A percentile compares a stretch with the other conserved stretches of the same genome.
phyloP scores from a whole-genome alignment of 2,797 vertebrate genomes.

The Rhodeus uyekii region DNA sequence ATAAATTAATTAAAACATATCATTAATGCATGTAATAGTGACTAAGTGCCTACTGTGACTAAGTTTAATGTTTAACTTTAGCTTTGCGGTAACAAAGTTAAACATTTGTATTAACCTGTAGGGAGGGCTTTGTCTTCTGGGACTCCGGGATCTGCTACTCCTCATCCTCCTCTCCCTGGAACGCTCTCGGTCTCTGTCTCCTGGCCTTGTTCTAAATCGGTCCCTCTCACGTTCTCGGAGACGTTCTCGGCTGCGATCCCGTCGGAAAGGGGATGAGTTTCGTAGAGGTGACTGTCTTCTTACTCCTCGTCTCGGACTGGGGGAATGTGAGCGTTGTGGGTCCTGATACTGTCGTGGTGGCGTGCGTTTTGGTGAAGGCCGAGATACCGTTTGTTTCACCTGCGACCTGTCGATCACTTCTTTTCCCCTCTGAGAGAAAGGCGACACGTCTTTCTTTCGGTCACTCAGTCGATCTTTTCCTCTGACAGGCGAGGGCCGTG shows the following conservation, averaged over 20 bases:
- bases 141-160: slow-evolving; percentile 63
- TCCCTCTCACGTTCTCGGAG: slow-evolving; percentile 13
- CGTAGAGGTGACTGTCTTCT: slow-evolving; percentile 81
- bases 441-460: slow-evolving; percentile 59
- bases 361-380: slow-evolving; percentile 73
- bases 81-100: too few relatives aligned
- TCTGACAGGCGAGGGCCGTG: slow-evolving; percentile 40
- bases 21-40: too few relatives aligned
- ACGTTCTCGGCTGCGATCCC: slow-evolving; percentile 47
- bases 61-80: neutral
- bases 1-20: too few relatives aligned
- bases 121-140: slow-evolving; percentile 64
- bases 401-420: neutral
- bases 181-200: slow-evolving; percentile 15
- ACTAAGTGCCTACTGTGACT: neutral
- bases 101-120: too few relatives aligned
- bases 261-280: slow-evolving; percentile 46
- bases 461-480: slow-evolving; percentile 41
- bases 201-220: slow-evolving; percentile 17
- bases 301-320: slow-evolving; percentile 72
- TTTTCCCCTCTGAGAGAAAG: slow-evolving; percentile 54
- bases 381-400: slow-evolving; percentile 73
- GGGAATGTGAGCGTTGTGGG: slow-evolving; percentile 71
- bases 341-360: slow-evolving; percentile 82
- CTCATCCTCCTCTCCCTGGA: slow-evolving; percentile 53